phyloP scores from a whole-genome alignment of 2,113 vertebrate species.

The Puffinus mauretanicus region DNA sequence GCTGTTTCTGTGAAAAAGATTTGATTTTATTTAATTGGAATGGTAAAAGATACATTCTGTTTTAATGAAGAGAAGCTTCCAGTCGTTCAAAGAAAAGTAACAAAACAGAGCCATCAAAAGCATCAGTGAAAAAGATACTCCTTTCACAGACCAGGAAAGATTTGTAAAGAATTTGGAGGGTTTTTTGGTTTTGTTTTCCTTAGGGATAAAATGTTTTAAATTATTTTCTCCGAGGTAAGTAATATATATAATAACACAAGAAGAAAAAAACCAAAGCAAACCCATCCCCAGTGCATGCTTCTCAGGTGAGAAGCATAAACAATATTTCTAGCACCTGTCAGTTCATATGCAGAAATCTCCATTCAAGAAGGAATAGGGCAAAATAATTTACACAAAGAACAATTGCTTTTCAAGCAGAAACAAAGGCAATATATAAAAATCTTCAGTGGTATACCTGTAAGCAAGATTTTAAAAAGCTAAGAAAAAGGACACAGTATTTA shows the following conservation, averaged over 20 bases:
- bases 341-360: not conserved
- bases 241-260: not conserved
- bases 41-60: not conserved
- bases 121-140: not conserved
- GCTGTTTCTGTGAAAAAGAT: not conserved
- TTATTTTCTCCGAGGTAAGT: not conserved
- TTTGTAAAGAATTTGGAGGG: not conserved
- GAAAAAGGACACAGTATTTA: not conserved
- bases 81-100: not conserved
- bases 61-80: not conserved
- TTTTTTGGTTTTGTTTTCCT: not conserved
- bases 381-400: constrained; percentile 10
- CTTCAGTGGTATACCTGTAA: not conserved
- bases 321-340: not conserved
- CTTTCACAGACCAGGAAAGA: not conserved
- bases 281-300: not conserved
- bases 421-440: not conserved
- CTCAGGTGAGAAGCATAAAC: not conserved
- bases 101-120: not conserved
- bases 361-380: not conserved
- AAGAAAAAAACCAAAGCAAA: not conserved
- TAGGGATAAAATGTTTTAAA: not conserved
- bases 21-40: not conserved
- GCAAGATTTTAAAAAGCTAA: not conserved
- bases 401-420: not conserved